Percentiles rank a stretch among this genome's conserved stretches.
These are phyloP conservation scores for Amblyjoppa proteus DNA, from an alignment of 2,888 invertebrate species.

Conservation along the genomic window DNA sequence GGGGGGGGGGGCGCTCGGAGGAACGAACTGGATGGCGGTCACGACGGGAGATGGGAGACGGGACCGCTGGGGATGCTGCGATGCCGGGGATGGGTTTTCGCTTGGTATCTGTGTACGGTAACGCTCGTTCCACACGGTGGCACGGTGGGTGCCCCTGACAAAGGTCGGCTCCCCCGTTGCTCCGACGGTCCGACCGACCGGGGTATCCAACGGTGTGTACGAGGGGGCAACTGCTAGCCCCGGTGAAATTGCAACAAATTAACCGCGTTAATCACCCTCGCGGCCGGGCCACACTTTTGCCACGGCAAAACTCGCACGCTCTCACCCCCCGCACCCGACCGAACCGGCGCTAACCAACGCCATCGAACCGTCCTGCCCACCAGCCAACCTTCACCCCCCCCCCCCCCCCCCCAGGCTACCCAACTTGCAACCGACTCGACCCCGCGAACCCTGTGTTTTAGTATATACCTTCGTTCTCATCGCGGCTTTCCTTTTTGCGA, in stretches of 20 bases:
- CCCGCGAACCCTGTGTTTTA: background rate
- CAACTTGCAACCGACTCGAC: background rate
- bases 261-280: conserved; percentile 81
- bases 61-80: conserved; percentile 57
- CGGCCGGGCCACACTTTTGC: conserved; percentile 75
- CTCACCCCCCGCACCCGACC: background rate
- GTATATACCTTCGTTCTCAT: conserved; percentile 34
- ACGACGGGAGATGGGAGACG: conserved; percentile 58
- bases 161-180: conserved; percentile 51
- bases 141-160: conserved; percentile 56
- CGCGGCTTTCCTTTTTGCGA: conserved; percentile 37
- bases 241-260: conserved; percentile 82
- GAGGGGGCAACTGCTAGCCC: conserved; percentile 70
- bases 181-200: background rate
- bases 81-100: conserved; percentile 61
- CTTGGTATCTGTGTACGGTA: conserved; percentile 38
- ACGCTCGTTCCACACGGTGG: conserved; percentile 17
- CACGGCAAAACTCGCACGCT: conserved; percentile 62
- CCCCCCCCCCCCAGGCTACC: background rate
- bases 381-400: conserved; percentile 8
- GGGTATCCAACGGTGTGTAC: conserved; percentile 49
- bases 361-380: conserved; percentile 44
- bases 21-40: conserved; percentile 47
- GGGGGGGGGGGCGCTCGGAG: conserved; percentile 19
- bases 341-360: conserved; percentile 45